Percentiles rank a stretch among this genome's conserved stretches.
These are phyloP conservation scores for Pteromalus puparum DNA, from an alignment of 1,140 invertebrate species.

Conservation along the genomic window DNA sequence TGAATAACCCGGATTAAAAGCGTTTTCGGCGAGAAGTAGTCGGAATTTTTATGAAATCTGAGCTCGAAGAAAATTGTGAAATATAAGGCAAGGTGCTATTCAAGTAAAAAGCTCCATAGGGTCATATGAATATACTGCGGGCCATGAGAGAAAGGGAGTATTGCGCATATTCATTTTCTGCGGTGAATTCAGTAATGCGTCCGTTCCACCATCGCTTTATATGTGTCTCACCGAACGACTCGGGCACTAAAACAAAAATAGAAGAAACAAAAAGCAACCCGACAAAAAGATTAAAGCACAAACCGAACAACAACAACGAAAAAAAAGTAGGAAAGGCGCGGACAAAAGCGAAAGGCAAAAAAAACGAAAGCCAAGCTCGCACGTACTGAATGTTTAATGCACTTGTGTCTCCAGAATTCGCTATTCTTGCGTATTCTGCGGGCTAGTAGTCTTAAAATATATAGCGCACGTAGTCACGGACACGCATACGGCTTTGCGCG, in stretches of 20 bases:
- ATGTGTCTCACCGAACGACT: not conserved
- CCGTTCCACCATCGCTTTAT: not conserved
- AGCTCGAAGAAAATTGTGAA: too few species aligned
- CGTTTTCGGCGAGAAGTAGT: too few species aligned
- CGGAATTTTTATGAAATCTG: too few species aligned
- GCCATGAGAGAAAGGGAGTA: not conserved
- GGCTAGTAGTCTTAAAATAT: not conserved
- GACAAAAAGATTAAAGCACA: not conserved
- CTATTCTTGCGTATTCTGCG: not conserved
- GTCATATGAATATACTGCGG: not conserved
- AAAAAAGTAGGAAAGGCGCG: not conserved
- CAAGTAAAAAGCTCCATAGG: not conserved
- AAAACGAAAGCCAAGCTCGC: not conserved
- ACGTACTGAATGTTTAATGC: conserved; percentile 5
- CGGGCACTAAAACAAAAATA: not conserved
- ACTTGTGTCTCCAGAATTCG: conserved; percentile 3
- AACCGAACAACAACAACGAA: not conserved
- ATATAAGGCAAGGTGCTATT: not conserved
- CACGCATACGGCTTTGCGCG: not conserved
- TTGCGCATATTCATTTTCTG: not conserved
- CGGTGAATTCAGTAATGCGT: not conserved
- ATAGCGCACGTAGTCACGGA: not conserved
- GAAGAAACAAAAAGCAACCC: not conserved
- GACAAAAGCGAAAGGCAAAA: not conserved
- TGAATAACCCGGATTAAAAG: not conserved